Base-by-base conservation (phyloP, 2,797 vertebrate species). In the Sebastiscus tertius region DNA sequence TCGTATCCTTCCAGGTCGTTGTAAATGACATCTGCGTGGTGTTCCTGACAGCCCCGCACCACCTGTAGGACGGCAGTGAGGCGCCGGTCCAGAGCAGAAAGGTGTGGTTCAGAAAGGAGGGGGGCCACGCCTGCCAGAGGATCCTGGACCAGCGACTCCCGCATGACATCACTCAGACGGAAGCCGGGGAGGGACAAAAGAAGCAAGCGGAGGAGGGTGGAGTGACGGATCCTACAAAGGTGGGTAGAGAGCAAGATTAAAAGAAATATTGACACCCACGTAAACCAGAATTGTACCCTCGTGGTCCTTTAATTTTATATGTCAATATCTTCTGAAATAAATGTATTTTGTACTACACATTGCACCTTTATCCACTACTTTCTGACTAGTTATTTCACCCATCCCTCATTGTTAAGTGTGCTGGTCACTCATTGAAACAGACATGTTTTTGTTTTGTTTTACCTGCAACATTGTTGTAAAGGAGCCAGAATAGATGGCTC, bases 391-490 rank as follows among this genome's bases (percentile, higher is more conserved):
- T 27, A 55, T 55, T n/a, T 59, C 27, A 12, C 36, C 13, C 36
- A 36, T 36, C 34, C 0, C 29, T 31, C 29, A 31, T 31, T 31
- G 29, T 31, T 31, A 24, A 33, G 27, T 42, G 18, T 55, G 24
- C 1, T 5, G 4, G 9, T 20, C 33, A 61, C 9, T 67, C 7
- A 56, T 10, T 11, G 2, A 31, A 62, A 5, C 4, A 33, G 2
- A 10, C 11, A 27, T 1, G 12, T 65, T 26, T 66, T 13, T 13
- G 0, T n/a, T 18, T 49, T 0, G 3, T 34, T 84, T 92, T 94
- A 99, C 98, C 98, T 98, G 97, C 98, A 99, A 84, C 98, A 99
- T 85, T 98, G 98, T 60, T 93, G 95, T 80, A 99, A 89, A 39
- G 98, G 98, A 76, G 94, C 96, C 84, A 99, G 91, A 84, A 99